These are phyloP conservation scores for Brachypteracias leptosomus DNA, from an alignment of 2,113 vertebrate species.

Conservation along the genomic window DNA sequence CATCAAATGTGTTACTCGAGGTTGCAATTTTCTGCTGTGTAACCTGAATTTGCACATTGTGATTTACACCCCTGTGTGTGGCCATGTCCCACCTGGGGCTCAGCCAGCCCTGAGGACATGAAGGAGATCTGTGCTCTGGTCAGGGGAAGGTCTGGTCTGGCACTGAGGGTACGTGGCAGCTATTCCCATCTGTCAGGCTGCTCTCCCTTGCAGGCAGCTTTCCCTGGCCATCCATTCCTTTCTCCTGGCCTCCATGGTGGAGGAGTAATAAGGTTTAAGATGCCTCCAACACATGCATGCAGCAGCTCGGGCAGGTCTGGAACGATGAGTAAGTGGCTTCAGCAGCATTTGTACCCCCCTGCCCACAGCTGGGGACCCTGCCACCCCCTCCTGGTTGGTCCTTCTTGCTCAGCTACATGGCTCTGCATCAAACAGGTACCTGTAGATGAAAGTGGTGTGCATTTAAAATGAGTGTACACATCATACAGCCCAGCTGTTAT, in stretches of 20 bases:
- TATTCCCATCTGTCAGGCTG: neutral
- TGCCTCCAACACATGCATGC: neutral
- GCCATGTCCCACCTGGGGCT: neutral
- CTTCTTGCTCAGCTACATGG: neutral
- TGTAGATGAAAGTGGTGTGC: slow-evolving; percentile 20
- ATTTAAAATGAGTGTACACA: slow-evolving; percentile 54
- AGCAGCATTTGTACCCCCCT: neutral
- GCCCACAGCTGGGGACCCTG: neutral
- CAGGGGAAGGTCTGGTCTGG: neutral
- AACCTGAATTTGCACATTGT: neutral
- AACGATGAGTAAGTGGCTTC: neutral
- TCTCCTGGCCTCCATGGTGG: too few species aligned
- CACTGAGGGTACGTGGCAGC: accelerated
- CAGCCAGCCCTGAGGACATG: neutral
- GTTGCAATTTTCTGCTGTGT: neutral
- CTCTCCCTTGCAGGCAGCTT: neutral
- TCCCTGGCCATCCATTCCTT: neutral
- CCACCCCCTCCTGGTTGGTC: neutral
- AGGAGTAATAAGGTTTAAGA: slow-evolving; percentile 9
- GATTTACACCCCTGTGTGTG: neutral
- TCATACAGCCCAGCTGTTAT: slow-evolving; percentile 37
- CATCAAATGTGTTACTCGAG: neutral
- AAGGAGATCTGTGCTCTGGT: neutral
- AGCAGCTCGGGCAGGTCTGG: neutral
- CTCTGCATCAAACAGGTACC: neutral